These are phyloP conservation scores for Melanotaenia duboulayi DNA, from an alignment of 2,113 vertebrate genomes.

Conservation along the genomic window DNA sequence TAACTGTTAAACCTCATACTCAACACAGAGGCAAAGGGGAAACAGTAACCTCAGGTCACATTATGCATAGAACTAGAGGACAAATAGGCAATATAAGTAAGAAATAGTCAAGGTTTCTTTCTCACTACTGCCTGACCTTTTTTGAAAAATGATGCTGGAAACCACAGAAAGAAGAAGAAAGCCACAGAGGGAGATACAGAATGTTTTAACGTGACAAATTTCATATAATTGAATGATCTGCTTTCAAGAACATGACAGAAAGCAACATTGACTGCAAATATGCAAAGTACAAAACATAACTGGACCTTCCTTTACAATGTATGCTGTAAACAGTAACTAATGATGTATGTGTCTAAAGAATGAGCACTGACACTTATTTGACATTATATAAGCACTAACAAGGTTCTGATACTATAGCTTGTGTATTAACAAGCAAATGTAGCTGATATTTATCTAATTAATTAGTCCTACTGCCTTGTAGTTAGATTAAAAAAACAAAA, in stretches of 20 bases:
- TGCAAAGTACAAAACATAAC: background rate
- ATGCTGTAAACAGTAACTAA: conserved; percentile 21
- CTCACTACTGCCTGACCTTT: conserved; percentile 57
- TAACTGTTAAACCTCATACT: conserved; percentile 9
- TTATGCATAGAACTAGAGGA: conserved; percentile 16
- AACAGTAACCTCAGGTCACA: conserved; percentile 33
- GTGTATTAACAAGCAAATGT: background rate
- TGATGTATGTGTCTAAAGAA: background rate
- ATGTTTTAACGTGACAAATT: conserved; percentile 11
- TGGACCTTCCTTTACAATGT: too few species aligned
- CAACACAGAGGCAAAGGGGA: conserved; percentile 5
- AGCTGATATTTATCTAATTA: background rate
- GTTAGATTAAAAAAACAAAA: background rate
- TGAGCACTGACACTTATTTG: background rate
- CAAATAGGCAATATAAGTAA: conserved; percentile 1
- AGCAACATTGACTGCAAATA: conserved; percentile 1
- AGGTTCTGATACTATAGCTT: background rate
- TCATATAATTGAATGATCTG: background rate
- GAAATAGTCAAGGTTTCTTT: conserved; percentile 38
- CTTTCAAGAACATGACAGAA: background rate
- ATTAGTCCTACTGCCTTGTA: background rate
- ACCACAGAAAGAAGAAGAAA: conserved; percentile 10
- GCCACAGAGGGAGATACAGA: background rate
- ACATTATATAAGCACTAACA: background rate
- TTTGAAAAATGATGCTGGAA: conserved; percentile 43